Conservation (phyloP, 2,113 vertebrate species). For the Phainopepla nitens region DNA sequence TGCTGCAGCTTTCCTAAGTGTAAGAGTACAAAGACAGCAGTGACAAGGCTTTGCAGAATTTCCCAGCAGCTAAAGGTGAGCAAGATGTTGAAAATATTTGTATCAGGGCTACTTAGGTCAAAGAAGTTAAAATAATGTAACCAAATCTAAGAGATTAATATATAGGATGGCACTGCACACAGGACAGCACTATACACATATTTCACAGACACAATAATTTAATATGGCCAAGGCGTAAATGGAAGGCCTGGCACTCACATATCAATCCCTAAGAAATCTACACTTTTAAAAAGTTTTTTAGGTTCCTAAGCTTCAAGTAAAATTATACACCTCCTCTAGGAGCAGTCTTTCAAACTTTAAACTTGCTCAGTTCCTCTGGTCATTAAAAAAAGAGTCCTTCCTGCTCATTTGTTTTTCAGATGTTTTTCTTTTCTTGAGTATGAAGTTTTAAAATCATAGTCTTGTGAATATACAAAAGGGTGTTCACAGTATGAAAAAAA, state of each 20-base stretch:
- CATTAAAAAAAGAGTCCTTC: neutral
- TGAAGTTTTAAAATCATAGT: constrained; percentile 43
- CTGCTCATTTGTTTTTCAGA: neutral
- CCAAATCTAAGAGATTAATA: constrained; percentile 9
- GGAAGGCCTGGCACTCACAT: neutral
- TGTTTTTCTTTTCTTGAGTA: neutral
- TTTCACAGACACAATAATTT: neutral
- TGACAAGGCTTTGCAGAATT: constrained; percentile 28
- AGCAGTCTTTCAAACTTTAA: neutral
- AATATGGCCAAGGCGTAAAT: neutral
- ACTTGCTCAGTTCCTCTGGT: neutral
- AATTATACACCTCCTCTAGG: neutral
- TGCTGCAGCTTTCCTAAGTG: constrained; percentile 1
- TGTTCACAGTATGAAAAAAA: neutral
- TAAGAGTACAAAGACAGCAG: constrained; percentile 57
- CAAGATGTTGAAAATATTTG: constrained; percentile 46
- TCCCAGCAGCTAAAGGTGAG: neutral
- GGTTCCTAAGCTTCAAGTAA: neutral
- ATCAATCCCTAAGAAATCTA: neutral
- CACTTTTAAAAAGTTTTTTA: neutral
- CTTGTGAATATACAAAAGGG: neutral
- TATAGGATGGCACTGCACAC: neutral
- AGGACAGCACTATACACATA: neutral
- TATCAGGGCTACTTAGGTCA: constrained; percentile 48
- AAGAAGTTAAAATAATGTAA: constrained; percentile 62